Evolutionary conservation across 1,140 invertebrate species (phyloP).

Genomic region (Monochamus saltuarius): DNA sequence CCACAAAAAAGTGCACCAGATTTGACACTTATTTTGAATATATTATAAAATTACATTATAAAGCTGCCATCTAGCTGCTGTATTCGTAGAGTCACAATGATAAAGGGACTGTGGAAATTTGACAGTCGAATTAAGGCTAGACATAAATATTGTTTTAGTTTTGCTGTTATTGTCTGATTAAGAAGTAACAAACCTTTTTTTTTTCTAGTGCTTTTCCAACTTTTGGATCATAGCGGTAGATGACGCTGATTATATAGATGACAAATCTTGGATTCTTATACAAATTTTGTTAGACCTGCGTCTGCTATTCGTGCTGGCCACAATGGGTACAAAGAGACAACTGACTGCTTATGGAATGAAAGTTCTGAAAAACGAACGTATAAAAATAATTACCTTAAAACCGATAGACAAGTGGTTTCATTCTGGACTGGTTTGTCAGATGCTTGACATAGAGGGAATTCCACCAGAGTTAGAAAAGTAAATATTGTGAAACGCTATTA

Average conservation of each 20-base stretch:
- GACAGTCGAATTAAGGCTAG: too few relatives aligned
- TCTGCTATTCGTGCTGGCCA: constrained; percentile 34
- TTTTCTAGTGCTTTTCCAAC: constrained; percentile 44
- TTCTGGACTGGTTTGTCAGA: constrained; percentile 61
- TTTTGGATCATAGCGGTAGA: constrained; percentile 58
- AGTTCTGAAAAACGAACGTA: constrained; percentile 40
- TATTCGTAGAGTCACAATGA: too few relatives aligned
- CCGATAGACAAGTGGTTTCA: constrained; percentile 59
- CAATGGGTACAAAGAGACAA: constrained; percentile 35
- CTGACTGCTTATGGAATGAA: constrained; percentile 22
- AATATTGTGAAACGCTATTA: constrained; percentile 17
- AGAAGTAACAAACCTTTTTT: constrained; percentile 14
- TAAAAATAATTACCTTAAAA: constrained; percentile 41
- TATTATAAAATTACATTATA: too few relatives aligned
- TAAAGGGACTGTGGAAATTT: too few relatives aligned
- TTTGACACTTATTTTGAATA: too few relatives aligned
- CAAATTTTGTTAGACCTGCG: constrained; percentile 42
- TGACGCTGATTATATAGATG: constrained; percentile 56
- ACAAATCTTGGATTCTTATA: constrained; percentile 57
- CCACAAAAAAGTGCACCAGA: too few relatives aligned
- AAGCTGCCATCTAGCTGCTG: too few relatives aligned
- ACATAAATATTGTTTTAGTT: too few relatives aligned
- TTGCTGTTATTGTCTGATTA: too few relatives aligned
- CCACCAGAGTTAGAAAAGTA: constrained; percentile 64
- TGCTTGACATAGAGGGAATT: constrained; percentile 61